Base-by-base conservation (phyloP, 2,113 vertebrate genomes). In the Gallinago undulata region DNA sequence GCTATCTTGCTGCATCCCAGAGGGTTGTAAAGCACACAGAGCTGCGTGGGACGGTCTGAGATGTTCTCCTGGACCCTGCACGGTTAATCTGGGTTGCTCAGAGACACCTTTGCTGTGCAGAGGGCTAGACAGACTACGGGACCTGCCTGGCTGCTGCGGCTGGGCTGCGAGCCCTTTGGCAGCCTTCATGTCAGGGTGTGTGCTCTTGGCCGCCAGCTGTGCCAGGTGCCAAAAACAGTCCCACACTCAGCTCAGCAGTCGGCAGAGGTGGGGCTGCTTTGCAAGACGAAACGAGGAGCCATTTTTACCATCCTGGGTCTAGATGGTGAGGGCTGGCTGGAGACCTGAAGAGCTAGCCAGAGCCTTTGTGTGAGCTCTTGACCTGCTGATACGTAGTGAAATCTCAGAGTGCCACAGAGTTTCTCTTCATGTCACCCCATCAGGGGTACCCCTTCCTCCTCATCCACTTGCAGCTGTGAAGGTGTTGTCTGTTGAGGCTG, bases 161-260 rank as follows among this genome's bases (percentile, higher is more conserved):
- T 78, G 68, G 90, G 83, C 88, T 72, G 51, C 0, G 8, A 92
- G 84, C 66, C n/a, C 3, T 68, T 27, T 96, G 94, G 89, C 95
- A 93, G 79, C 72, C 64, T 11, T 16, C 13, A 3, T 11, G 1
- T 16, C 51, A 67, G 92, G 85, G 78, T 5, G 63, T 86, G 92
- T 84, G 50, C 0, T 0, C 55, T 77, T 1, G 0, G 70, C n/a
- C 0, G 3, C 45, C 3, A 10, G 8, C 30, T 19, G 8, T 63
- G 75, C 79, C 75, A 80, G 47, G 3, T 66, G 74, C 84, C 93
- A 93, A 82, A 95, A 73, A 18, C 30, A 48, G 41, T 73, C 85
- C 70, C 57, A 73, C 43, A 59, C 55, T 41, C n/a, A 1, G n/a
- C 45, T 62, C 3, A 0, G 75, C 33, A 6, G 75, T 21, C 0